Base-by-base conservation (phyloP, 2,888 invertebrate genomes). In the Platypus cylindrus region DNA sequence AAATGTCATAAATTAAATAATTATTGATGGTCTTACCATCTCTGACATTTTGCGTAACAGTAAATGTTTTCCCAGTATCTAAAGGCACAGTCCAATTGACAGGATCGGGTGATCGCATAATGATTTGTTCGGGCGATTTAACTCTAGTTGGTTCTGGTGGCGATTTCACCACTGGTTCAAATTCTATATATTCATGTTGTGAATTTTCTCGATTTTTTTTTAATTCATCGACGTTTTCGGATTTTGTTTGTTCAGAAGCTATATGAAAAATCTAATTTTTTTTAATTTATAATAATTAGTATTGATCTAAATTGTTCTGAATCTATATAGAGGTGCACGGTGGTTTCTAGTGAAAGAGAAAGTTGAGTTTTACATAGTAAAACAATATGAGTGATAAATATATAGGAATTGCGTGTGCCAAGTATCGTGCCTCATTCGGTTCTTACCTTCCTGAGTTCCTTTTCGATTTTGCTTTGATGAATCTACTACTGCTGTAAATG, bases 31-130 rank as follows among this genome's bases (percentile, higher is more conserved):
- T 31, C 38, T 37, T 60, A 77, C 78, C 78, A 64, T 78, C 78
- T 55, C 80, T 78, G 52, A 89, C 85, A 66, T 87, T 89, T 67
- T 89, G 89, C 41, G 87, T 89, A 51, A 89, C 89, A 25, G 89
- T 87, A 64, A 89, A 89, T 24, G 86, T 87, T 68, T 87, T 89
- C 51, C 89, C 87, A 48, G 87, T 90, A 64, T 91, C 90, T 55
- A 90, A 70, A 34, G 90, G 89, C 41, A 90, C 89, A 32, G 89
- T 90, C 90, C 90, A 91, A 65, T 89, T 89, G 52, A 90, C 90
- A 32, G 90, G 90, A 65, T 90, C 90, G 9, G 90, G 90, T 13
- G 89, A 89, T 48, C 86, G 73, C 79, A 89, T 85, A 59, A 87
- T 76, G 64, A 87, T 83, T 62, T 87, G 85, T 58, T 90, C 90